These are phyloP conservation scores for Ariolimax columbianus DNA, from an alignment of 2,888 invertebrate genomes.

Conservation along the genomic window DNA sequence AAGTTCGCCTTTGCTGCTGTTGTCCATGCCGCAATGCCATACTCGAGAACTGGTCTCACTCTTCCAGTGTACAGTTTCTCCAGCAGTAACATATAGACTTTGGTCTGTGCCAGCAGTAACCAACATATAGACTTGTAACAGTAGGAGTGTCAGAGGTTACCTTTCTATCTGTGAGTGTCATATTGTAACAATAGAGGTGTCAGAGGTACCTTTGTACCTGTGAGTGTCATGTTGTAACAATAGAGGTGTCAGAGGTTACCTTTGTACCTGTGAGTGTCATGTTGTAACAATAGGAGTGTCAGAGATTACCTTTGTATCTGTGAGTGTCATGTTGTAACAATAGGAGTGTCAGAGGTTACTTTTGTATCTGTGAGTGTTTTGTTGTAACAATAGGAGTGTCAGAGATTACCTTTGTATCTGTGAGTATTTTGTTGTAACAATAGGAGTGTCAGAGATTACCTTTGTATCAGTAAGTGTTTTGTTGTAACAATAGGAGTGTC, in stretches of 20 bases:
- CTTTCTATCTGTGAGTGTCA: neutral
- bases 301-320: neutral
- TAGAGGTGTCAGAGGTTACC: slow-evolving; percentile 62
- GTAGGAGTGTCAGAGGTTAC: neutral
- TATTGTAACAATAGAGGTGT: neutral
- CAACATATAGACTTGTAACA: no score
- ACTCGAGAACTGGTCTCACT: no score
- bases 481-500: slow-evolving; percentile 78
- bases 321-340: neutral
- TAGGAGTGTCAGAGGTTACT: neutral
- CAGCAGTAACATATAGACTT: no score
- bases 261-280: neutral
- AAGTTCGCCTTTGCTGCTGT: no score
- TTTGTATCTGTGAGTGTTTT: neutral
- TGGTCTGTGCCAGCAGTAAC: no score
- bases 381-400: neutral
- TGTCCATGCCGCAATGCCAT: no score
- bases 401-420: neutral
- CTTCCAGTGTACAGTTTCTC: no score
- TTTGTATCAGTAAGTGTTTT: slow-evolving; percentile 42
- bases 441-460: slow-evolving; percentile 10
- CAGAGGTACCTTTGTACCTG: slow-evolving; percentile 27
- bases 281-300: neutral
- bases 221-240: slow-evolving; percentile 69
- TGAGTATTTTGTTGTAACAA: neutral